Percentiles rank a stretch among this genome's conserved stretches.
Conservation (phyloP, 2,797 vertebrate genomes). For the Enteromius fasciolatus region DNA sequence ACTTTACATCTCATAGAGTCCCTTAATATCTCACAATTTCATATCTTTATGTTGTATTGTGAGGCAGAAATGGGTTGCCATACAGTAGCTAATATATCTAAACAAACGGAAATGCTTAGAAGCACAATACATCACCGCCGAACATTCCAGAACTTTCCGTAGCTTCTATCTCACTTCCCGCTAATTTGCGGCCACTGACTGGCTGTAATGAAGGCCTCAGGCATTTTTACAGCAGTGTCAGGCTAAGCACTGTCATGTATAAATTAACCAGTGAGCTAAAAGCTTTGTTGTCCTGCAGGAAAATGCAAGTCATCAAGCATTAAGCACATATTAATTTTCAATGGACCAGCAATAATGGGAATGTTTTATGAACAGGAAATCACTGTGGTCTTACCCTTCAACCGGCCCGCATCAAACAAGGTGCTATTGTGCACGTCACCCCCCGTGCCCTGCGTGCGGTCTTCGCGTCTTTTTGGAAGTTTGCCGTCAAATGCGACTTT, state of each 20-base stretch:
- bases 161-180: conserved; percentile 61
- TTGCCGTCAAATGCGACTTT: conserved; percentile 23
- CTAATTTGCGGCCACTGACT: conserved; percentile 67
- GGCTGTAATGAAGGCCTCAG: conserved; percentile 71
- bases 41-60: background rate
- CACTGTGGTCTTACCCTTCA: conserved; percentile 60
- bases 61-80: background rate
- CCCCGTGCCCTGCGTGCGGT: background rate
- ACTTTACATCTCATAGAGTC: background rate
- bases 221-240: conserved; percentile 71
- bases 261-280: conserved; percentile 75
- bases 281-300: conserved; percentile 72
- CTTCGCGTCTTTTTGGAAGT: conserved; percentile 6
- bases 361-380: conserved; percentile 67
- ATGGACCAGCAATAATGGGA: conserved; percentile 71
- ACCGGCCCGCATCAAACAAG: conserved; percentile 55
- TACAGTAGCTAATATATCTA: background rate
- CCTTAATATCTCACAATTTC: background rate
- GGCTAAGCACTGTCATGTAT: conserved; percentile 71
- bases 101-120: background rate
- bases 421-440: conserved; percentile 20
- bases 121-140: background rate
- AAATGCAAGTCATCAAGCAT: conserved; percentile 78
- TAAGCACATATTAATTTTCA: conserved; percentile 78
- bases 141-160: conserved; percentile 63